Base-by-base conservation (phyloP, 1,140 invertebrate genomes). In the Heliothis virescens region DNA sequence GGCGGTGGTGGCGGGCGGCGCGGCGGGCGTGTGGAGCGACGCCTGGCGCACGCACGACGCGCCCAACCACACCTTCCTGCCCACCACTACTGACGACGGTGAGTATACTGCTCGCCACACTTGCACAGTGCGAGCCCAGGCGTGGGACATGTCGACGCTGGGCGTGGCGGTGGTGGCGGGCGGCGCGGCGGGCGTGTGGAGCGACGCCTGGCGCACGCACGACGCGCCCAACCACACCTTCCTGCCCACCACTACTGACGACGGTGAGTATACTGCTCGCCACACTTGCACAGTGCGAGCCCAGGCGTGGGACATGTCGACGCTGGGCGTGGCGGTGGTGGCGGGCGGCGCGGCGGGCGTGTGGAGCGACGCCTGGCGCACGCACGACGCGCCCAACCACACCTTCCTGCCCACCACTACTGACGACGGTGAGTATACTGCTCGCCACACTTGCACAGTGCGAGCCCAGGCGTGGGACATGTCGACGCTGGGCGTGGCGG, bases 141-240 rank as follows among this genome's bases (percentile, higher is more conserved):
- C 98, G 91, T 95, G 97, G 85, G 98, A 99, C 94, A 98, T 98
- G 55, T 98, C 98, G 1, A 97, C 98, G 0, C 95, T 99, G 63
- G 99, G 99, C 29, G 98, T 96, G 50, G 98, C 98, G 11, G 98
- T 99, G 95, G 98, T 97, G 79, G 98, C 98, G 26, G 98, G 98
- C 2, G 93, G 96, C 67, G 98, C 98, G 2, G 96, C 96, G 79
- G 98, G 98, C 12, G 96, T 98, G 78, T 96, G 96, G 90, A 94
- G 96, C 26, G 90, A 94, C 48, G 86, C 91, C 59, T 92, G 95
- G 86, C 89, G 93, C 12, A 86, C 90, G 2, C 94, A 91, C 21
- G 88, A 95, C 29, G 95, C 97, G 2, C 95, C 96, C 53, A 96
- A 95, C 47, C 97, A 98, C 87, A 97, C 96, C 29, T 99, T 98